These are phyloP conservation scores for Actinemys pallida DNA, from an alignment of 2,113 vertebrate genomes.

Conservation along the genomic window DNA sequence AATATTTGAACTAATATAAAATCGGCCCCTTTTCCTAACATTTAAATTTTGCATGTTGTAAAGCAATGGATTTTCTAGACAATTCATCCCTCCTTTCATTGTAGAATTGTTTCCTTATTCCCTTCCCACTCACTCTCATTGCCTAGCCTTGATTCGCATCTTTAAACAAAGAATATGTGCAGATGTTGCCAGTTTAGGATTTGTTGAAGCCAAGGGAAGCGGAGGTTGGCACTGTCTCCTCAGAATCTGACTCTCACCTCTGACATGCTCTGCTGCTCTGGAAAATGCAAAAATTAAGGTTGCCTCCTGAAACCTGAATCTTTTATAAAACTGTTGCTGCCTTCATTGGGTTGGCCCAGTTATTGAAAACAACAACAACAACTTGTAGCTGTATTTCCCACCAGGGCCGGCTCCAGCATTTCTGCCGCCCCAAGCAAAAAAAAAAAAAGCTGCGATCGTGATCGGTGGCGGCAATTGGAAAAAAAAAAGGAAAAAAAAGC, in stretches of 20 bases:
- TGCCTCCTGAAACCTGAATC: background rate
- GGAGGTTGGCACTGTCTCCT: background rate
- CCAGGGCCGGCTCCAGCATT: too few species aligned
- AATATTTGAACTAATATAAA: background rate
- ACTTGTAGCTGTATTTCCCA: background rate
- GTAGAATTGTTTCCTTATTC: background rate
- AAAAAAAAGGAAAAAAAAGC: too few species aligned
- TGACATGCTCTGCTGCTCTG: background rate
- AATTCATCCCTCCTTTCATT: background rate
- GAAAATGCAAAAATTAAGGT: slow-evolving; percentile 7
- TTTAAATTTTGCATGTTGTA: background rate
- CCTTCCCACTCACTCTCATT: background rate
- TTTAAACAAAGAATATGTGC: fast-evolving
- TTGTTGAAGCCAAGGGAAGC: background rate
- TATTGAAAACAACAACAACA: slow-evolving; percentile 29
- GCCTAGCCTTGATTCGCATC: background rate
- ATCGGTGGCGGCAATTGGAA: too few species aligned
- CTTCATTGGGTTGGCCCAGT: background rate
- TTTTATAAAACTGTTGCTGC: slow-evolving; percentile 4
- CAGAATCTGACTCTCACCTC: background rate
- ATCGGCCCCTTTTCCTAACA: background rate
- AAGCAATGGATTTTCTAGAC: background rate
- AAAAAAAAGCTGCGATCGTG: too few species aligned
- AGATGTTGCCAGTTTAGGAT: background rate
- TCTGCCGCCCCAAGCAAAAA: too few species aligned